Evolutionary conservation across 1,140 invertebrate genomes (phyloP).

Genomic region (Drosophila auraria): DNA sequence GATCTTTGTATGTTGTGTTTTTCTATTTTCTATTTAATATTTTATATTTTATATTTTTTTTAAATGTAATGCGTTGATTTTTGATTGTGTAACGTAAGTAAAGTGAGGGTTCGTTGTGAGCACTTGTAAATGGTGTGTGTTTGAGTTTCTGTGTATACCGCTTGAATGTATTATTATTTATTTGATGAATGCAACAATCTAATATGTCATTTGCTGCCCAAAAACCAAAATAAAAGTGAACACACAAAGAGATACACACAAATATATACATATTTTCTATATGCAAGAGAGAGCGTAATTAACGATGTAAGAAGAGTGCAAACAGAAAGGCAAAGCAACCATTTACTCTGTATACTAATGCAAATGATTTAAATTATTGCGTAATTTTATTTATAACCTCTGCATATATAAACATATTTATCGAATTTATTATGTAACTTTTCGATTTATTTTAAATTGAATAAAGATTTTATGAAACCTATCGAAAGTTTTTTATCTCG

Average conservation of each 20-base stretch:
- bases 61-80: conserved; percentile 42
- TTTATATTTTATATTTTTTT: conserved; percentile 62
- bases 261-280: conserved; percentile 68
- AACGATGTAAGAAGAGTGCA: conserved; percentile 29
- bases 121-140: conserved; percentile 58
- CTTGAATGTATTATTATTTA: conserved; percentile 50
- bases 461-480: conserved; percentile 78
- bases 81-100: conserved; percentile 50
- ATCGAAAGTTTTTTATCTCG: not conserved
- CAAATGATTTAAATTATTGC: conserved; percentile 70
- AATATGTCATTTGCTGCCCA: conserved; percentile 74
- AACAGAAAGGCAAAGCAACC: conserved; percentile 39
- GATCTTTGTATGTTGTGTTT: conserved; percentile 55
- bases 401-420: conserved; percentile 78
- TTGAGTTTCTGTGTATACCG: conserved; percentile 45
- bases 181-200: conserved; percentile 49
- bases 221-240: conserved; percentile 69
- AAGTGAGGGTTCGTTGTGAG: conserved; percentile 30
- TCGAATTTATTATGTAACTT: conserved; percentile 82
- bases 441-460: conserved; percentile 76
- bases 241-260: conserved; percentile 81
- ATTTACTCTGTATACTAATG: conserved; percentile 68
- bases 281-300: conserved; percentile 36
- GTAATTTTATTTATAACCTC: conserved; percentile 75
- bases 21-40: conserved; percentile 9